A percentile compares a stretch with the other conserved stretches of the same genome.
Conservation (phyloP, 53 echinoderm and acorn worm species). For the Paracentrotus lividus region DNA sequence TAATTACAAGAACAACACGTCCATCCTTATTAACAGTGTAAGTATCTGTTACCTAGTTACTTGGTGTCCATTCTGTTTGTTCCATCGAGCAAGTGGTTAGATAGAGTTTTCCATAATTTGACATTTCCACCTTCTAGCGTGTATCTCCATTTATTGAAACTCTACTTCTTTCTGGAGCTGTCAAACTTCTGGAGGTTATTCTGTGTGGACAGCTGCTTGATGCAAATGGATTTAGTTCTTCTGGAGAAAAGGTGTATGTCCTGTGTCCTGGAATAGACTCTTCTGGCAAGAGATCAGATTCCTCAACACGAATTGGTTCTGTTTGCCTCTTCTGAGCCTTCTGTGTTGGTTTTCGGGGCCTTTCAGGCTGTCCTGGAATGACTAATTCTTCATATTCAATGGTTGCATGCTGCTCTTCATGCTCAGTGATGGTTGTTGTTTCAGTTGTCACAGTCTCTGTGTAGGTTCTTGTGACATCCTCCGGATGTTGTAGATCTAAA, state of each 20-base stretch:
- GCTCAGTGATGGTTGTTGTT: constrained; percentile 72
- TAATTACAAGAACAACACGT: constrained; percentile 85
- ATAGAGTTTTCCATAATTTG: constrained; percentile 87
- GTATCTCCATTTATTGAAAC: constrained; percentile 79
- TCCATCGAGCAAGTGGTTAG: constrained; percentile 83
- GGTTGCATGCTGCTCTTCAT: constrained; percentile 63
- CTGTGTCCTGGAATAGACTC: constrained; percentile 63
- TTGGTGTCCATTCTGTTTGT: constrained; percentile 78
- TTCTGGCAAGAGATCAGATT: constrained; percentile 61
- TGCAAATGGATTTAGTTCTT: constrained; percentile 58
- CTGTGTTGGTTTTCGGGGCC: constrained; percentile 45
- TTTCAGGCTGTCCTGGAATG: constrained; percentile 69
- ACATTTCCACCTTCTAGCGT: constrained; percentile 81
- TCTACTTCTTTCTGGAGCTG: constrained; percentile 82
- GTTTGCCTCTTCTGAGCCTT: constrained; percentile 56
- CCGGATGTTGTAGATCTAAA: constrained; percentile 74
- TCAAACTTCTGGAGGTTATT: too few species aligned
- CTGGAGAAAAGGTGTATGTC: constrained; percentile 63
- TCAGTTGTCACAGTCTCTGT: constrained; percentile 81
- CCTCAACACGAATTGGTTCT: constrained; percentile 56
- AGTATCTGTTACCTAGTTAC: constrained; percentile 83
- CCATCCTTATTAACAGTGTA: constrained; percentile 85
- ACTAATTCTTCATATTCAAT: constrained; percentile 80
- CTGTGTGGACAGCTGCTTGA: constrained; percentile 49
- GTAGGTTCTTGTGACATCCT: constrained; percentile 71